Percentiles rank a stretch among this genome's conserved stretches.
phyloP scores from a whole-genome alignment of 2,113 vertebrate genomes.

The Ceyx cyanopectus region DNA sequence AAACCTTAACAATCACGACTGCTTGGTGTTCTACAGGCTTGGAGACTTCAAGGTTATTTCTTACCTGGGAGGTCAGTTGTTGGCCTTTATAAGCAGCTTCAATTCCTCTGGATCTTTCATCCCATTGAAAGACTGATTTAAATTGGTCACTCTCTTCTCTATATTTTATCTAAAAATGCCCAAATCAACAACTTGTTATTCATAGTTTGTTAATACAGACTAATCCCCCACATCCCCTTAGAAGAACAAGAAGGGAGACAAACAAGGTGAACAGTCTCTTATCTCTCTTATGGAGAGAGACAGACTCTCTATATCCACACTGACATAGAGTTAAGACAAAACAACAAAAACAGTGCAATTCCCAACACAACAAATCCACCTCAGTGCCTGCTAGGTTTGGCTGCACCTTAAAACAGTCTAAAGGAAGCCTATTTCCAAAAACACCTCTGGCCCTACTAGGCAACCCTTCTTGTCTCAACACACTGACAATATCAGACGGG shows the following conservation, averaged over 20 bases:
- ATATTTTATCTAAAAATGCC: slow-evolving; percentile 81
- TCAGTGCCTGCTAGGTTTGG: neutral
- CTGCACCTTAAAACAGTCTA: neutral
- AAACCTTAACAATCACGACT: neutral
- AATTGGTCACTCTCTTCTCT: slow-evolving; percentile 83
- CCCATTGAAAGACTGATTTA: slow-evolving; percentile 91
- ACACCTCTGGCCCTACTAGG: neutral
- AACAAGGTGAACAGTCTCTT: neutral
- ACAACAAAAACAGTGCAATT: neutral
- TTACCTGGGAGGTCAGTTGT: slow-evolving; percentile 86
- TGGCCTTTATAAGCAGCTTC: slow-evolving; percentile 78
- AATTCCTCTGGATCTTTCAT: slow-evolving; percentile 85
- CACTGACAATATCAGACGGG: neutral
- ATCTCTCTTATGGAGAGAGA: neutral
- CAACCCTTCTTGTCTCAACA: neutral
- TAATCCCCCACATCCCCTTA: neutral
- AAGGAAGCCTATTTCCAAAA: neutral
- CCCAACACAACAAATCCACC: neutral
- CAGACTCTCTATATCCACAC: neutral
- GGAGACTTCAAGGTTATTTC: neutral
- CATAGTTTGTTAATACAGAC: neutral
- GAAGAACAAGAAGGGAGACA: neutral
- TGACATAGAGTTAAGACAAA: neutral
- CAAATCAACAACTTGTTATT: neutral
- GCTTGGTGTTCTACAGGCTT: neutral